A percentile compares a stretch with the other conserved stretches of the same genome.
These are phyloP conservation scores for Dicyrtomina minuta DNA, from an alignment of 2,888 invertebrate genomes.

Conservation along the genomic window DNA sequence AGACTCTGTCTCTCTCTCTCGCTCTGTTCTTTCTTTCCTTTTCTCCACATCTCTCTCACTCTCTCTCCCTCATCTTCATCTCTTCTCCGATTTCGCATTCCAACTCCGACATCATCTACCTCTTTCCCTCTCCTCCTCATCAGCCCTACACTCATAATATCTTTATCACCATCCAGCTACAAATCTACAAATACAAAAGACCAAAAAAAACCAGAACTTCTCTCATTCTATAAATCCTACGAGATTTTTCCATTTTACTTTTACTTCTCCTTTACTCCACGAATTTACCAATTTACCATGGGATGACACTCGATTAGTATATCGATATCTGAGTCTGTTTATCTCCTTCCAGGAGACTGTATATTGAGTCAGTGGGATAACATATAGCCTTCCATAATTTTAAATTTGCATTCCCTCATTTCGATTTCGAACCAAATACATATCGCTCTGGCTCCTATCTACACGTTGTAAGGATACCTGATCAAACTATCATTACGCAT, in stretches of 20 bases:
- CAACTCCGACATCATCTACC: too few relatives aligned
- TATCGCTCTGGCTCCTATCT: neutral
- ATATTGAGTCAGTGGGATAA: neutral
- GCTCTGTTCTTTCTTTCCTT: conserved; percentile 26
- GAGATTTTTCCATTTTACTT: conserved; percentile 9
- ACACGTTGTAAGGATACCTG: too few relatives aligned
- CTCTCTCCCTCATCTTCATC: conserved; percentile 21
- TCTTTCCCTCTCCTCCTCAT: conserved; percentile 9
- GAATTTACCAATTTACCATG: conserved; percentile 27
- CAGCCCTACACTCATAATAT: conserved; percentile 1
- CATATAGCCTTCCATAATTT: neutral
- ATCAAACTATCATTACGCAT: too few relatives aligned
- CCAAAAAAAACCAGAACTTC: neutral
- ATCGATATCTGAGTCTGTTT: neutral
- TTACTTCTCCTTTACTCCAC: conserved; percentile 14
- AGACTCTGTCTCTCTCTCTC: neutral
- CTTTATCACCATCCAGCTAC: conserved; percentile 29
- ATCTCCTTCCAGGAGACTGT: neutral
- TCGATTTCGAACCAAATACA: neutral
- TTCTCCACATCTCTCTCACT: neutral
- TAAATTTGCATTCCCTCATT: neutral
- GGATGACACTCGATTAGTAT: conserved; percentile 45
- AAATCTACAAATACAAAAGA: too few relatives aligned
- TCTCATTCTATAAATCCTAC: neutral
- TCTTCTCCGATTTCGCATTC: conserved; percentile 7